phyloP scores from a whole-genome alignment of 2,888 invertebrate genomes.

The Odontothrips loti region DNA sequence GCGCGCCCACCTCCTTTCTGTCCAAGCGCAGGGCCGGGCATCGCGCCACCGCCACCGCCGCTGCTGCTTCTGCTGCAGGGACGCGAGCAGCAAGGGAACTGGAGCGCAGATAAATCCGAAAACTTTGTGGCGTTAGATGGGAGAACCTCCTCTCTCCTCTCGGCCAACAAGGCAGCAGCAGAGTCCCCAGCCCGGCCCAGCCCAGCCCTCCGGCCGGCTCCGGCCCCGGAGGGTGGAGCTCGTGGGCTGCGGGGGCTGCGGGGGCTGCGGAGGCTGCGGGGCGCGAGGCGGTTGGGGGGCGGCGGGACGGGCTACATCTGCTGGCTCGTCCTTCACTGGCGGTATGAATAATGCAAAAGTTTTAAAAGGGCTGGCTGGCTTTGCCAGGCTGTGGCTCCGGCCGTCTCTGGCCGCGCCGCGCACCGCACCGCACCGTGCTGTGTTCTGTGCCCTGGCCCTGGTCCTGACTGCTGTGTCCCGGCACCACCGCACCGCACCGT shows the following conservation, averaged over 20 bases:
- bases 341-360: conserved; percentile 25
- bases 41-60: too few species aligned
- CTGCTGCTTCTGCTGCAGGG: neutral
- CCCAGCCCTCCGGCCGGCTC: neutral
- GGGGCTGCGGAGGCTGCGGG: neutral
- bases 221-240: neutral
- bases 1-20: too few species aligned
- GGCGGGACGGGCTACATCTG: neutral
- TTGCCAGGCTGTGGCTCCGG: neutral
- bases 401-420: neutral
- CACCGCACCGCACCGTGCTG: neutral
- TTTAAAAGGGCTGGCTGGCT: conserved; percentile 24
- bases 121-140: conserved; percentile 1
- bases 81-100: conserved; percentile 20
- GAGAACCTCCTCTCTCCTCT: too few species aligned
- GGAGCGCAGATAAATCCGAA: conserved; percentile 26
- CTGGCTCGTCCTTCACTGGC: conserved; percentile 11
- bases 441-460: too few species aligned
- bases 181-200: neutral
- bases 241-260: neutral
- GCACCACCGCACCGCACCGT: too few species aligned
- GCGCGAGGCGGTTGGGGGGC: neutral
- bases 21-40: too few species aligned
- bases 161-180: neutral
- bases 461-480: too few species aligned